A percentile compares a stretch with the other conserved stretches of the same genome.
Evolutionary conservation across 2,797 vertebrate genomes (phyloP).

Genomic region (Danio choprae): DNA sequence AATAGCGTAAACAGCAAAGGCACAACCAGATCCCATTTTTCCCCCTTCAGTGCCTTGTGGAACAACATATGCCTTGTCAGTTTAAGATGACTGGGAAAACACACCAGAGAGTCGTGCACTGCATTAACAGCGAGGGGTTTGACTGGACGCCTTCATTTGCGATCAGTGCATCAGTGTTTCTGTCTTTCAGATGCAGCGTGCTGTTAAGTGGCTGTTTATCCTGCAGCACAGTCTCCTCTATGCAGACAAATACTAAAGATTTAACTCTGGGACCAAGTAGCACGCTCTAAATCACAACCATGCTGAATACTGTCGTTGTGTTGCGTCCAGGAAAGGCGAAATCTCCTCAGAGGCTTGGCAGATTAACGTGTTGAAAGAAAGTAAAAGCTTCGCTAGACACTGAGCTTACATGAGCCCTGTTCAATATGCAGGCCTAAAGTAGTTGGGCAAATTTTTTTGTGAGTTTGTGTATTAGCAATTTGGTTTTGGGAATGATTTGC

Average conservation of each 20-base stretch:
- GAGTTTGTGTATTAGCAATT: not conserved
- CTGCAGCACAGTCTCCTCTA: slow-evolving; percentile 47
- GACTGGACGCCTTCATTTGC: slow-evolving; percentile 36
- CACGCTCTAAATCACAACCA: slow-evolving; percentile 48
- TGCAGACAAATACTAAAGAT: slow-evolving; percentile 36
- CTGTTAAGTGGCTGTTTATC: slow-evolving; percentile 50
- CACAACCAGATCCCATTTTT: slow-evolving; percentile 32
- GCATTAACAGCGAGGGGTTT: slow-evolving; percentile 59
- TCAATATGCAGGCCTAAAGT: slow-evolving; percentile 5
- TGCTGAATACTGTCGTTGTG: slow-evolving; percentile 57
- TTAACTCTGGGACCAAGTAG: slow-evolving; percentile 41
- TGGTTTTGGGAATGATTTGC: not conserved
- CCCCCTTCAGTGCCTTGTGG: slow-evolving; percentile 4
- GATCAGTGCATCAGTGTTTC: slow-evolving; percentile 47
- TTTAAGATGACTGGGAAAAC: slow-evolving; percentile 49
- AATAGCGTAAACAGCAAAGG: slow-evolving; percentile 38
- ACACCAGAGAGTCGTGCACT: slow-evolving; percentile 49
- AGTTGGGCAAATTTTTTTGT: not conserved
- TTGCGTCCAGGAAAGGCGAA: slow-evolving; percentile 37
- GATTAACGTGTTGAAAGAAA: slow-evolving; percentile 29
- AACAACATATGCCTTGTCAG: slow-evolving; percentile 62
- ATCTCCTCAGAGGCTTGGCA: slow-evolving; percentile 34
- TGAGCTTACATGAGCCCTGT: not conserved
- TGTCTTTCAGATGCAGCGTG: slow-evolving; percentile 45
- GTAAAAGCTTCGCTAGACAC: slow-evolving; percentile 25